These are phyloP conservation scores for Saccostrea cuccullata DNA, from an alignment of 1,140 invertebrate species.

Conservation along the genomic window DNA sequence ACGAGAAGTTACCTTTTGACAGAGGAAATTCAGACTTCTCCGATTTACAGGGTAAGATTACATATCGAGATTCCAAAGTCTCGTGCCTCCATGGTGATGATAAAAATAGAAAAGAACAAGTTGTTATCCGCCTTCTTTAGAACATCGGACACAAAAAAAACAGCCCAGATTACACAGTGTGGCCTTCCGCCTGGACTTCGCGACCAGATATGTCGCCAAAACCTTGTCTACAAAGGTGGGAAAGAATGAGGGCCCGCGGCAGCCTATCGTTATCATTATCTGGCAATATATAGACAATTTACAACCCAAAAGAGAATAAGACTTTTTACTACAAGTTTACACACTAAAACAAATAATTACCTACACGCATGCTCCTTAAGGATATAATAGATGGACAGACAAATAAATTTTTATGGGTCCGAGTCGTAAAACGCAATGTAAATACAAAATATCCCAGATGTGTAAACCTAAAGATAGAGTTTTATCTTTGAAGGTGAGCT, in stretches of 20 bases:
- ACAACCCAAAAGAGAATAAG: slow-evolving; percentile 51
- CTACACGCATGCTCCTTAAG: slow-evolving; percentile 55
- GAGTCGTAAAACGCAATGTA: slow-evolving; percentile 31
- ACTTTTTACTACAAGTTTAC: slow-evolving; percentile 52
- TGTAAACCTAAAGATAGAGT: background rate
- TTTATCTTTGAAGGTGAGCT: background rate
- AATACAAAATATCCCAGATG: slow-evolving; percentile 40
- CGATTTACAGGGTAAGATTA: slow-evolving; percentile 74
- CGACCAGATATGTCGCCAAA: slow-evolving; percentile 17
- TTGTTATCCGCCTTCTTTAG: slow-evolving; percentile 1
- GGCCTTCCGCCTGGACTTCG: background rate
- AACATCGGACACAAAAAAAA: background rate
- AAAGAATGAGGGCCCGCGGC: background rate
- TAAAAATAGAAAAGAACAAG: slow-evolving; percentile 15
- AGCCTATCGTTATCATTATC: slow-evolving; percentile 29
- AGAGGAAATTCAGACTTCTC: slow-evolving; percentile 64
- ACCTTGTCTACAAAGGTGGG: slow-evolving; percentile 29
- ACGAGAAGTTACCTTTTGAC: slow-evolving; percentile 66
- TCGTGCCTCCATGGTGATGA: slow-evolving; percentile 42
- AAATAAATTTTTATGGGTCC: slow-evolving; percentile 30
- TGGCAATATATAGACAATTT: slow-evolving; percentile 51
- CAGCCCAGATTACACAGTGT: slow-evolving; percentile 5
- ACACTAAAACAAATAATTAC: slow-evolving; percentile 60
- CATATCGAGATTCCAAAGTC: slow-evolving; percentile 52
- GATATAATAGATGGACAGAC: slow-evolving; percentile 19